phyloP scores from a whole-genome alignment of 2,797 vertebrate genomes.

The Sebastes steindachneri region DNA sequence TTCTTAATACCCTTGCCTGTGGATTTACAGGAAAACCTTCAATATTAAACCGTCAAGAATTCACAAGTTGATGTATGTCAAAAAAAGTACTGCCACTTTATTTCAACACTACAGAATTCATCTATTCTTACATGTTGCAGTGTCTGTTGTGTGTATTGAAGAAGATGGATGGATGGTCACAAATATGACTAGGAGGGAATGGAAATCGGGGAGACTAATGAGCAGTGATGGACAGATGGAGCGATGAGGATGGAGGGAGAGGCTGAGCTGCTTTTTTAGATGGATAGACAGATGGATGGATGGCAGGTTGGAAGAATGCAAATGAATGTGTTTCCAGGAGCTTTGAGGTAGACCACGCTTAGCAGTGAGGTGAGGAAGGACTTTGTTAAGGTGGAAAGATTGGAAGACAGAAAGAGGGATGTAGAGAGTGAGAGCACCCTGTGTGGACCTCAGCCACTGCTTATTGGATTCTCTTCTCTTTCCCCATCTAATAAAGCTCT shows the following conservation, averaged over 20 bases:
- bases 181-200: conserved; percentile 56
- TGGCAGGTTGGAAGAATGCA: conserved; percentile 46
- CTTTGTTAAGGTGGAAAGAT: conserved; percentile 24
- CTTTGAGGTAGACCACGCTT: conserved; percentile 19
- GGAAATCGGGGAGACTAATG: conserved; percentile 58
- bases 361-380: conserved; percentile 23
- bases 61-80: conserved; percentile 13
- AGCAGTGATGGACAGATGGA: conserved; percentile 73
- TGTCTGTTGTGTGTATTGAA: conserved; percentile 48
- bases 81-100: not conserved
- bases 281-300: conserved; percentile 49
- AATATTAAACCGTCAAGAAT: not conserved
- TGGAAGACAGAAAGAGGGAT: conserved; percentile 8
- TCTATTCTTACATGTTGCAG: conserved; percentile 35
- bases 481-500: conserved; percentile 38
- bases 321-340: conserved; percentile 39
- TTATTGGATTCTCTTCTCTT: conserved; percentile 38
- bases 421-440: not conserved
- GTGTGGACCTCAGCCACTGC: not conserved
- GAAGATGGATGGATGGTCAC: conserved; percentile 65
- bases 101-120: conserved; percentile 29
- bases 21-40: not conserved
- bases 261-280: conserved; percentile 44
- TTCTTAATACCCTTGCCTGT: not conserved
- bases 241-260: conserved; percentile 40